Percentiles rank a stretch among this genome's conserved stretches.
Conservation (phyloP, 2,888 invertebrate genomes). For the Ephialtes manifestator region DNA sequence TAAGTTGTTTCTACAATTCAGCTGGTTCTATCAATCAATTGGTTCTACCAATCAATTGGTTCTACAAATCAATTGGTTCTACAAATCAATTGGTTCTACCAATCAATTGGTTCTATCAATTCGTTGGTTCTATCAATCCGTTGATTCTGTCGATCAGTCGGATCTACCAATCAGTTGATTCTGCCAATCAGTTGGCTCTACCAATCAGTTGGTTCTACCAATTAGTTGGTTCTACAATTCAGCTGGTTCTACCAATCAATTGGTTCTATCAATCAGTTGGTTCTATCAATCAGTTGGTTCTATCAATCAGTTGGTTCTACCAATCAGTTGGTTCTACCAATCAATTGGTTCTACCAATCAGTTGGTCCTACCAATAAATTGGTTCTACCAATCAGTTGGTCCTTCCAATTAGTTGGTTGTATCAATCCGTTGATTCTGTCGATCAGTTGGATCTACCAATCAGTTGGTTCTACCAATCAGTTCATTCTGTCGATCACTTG, state of each 20-base stretch:
- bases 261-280: background rate
- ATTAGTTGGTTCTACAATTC: background rate
- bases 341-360: background rate
- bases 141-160: background rate
- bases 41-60: background rate
- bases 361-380: background rate
- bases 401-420: too few species aligned
- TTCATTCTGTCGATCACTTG: background rate
- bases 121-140: background rate
- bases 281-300: background rate
- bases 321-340: background rate
- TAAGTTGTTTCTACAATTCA: too few species aligned
- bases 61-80: too few species aligned
- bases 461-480: background rate
- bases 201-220: background rate
- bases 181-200: background rate
- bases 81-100: too few species aligned
- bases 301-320: background rate
- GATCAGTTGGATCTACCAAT: background rate
- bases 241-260: background rate
- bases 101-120: background rate
- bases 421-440: background rate
- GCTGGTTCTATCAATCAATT: background rate
- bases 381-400: too few species aligned
- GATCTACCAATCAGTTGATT: background rate